Evolutionary conservation across 2,113 vertebrate species (phyloP).

Genomic region (Ptyas mucosa): DNA sequence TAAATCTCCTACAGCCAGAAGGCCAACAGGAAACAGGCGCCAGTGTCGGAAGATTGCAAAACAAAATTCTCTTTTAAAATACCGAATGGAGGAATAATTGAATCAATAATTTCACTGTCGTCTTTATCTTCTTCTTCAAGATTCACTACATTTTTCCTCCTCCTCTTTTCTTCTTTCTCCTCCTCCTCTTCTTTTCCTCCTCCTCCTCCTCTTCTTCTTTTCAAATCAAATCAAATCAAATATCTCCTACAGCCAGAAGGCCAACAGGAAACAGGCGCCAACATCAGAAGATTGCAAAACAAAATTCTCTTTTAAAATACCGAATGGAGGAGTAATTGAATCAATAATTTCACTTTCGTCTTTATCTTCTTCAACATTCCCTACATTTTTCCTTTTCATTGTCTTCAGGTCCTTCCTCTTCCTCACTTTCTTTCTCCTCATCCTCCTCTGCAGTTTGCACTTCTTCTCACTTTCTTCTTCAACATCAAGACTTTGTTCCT

Average conservation of each 20-base stretch:
- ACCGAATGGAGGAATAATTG: neutral
- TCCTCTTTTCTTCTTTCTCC: too few relatives aligned
- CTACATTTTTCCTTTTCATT: neutral
- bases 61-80: neutral
- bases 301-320: neutral
- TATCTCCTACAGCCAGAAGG: too few relatives aligned
- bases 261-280: neutral
- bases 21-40: too few relatives aligned
- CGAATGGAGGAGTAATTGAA: neutral
- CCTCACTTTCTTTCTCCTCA: neutral
- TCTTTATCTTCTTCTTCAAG: neutral
- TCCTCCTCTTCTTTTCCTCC: too few relatives aligned
- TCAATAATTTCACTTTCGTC: neutral
- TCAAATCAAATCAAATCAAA: neutral
- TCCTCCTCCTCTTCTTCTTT: too few relatives aligned
- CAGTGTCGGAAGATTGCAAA: neutral
- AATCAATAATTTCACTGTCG: neutral
- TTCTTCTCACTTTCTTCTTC: neutral
- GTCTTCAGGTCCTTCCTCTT: neutral
- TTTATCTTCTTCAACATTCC: neutral
- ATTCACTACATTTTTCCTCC: neutral
- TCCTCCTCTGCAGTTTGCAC: neutral
- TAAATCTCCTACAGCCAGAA: neutral
- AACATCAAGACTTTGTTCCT: neutral
- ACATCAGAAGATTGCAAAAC: neutral